Evolutionary conservation across 2,797 vertebrate species (phyloP).

Genomic region (Sebastes reedi): DNA sequence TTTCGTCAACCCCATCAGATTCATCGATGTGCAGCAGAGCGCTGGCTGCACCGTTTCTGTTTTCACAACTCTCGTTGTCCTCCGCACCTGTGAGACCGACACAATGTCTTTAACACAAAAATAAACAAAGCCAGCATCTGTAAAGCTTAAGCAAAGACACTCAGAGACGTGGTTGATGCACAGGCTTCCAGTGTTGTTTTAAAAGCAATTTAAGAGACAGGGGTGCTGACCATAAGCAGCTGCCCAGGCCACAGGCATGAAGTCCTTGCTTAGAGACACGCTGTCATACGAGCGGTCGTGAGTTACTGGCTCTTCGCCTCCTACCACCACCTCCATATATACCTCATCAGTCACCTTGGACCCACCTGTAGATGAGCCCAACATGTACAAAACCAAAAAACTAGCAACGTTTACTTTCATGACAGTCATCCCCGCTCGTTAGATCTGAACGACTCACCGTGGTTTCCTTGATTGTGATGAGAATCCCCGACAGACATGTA

Average conservation of each 20-base stretch:
- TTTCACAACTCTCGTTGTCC: slow-evolving; percentile 90
- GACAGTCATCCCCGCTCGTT: slow-evolving; percentile 1
- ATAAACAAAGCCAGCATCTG: not conserved
- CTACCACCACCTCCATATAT: slow-evolving; percentile 95
- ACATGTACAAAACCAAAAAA: slow-evolving; percentile 58
- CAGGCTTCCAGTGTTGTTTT: slow-evolving; percentile 54
- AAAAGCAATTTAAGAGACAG: slow-evolving; percentile 59
- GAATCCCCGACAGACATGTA: slow-evolving; percentile 97
- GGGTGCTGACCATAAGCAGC: slow-evolving; percentile 89
- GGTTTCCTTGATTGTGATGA: slow-evolving; percentile 92
- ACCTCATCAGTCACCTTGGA: slow-evolving; percentile 93
- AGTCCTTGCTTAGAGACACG: slow-evolving; percentile 90
- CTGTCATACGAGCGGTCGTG: slow-evolving; percentile 90
- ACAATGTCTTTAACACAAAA: not conserved
- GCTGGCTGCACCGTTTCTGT: slow-evolving; percentile 95
- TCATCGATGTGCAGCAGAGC: slow-evolving; percentile 95
- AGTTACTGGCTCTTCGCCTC: slow-evolving; percentile 89
- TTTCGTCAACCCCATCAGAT: slow-evolving; percentile 87
- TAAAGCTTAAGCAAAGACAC: slow-evolving; percentile 35
- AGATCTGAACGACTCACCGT: slow-evolving; percentile 82
- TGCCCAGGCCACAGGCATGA: slow-evolving; percentile 94
- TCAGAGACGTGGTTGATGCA: slow-evolving; percentile 43
- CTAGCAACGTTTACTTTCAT: slow-evolving; percentile 37
- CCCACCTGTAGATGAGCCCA: slow-evolving; percentile 82
- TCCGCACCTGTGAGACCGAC: slow-evolving; percentile 69